A percentile compares a stretch with the other conserved stretches of the same genome.
Evolutionary conservation across 2,113 vertebrate genomes (phyloP).

Genomic region (Hypocryptadius cinnamomeus): DNA sequence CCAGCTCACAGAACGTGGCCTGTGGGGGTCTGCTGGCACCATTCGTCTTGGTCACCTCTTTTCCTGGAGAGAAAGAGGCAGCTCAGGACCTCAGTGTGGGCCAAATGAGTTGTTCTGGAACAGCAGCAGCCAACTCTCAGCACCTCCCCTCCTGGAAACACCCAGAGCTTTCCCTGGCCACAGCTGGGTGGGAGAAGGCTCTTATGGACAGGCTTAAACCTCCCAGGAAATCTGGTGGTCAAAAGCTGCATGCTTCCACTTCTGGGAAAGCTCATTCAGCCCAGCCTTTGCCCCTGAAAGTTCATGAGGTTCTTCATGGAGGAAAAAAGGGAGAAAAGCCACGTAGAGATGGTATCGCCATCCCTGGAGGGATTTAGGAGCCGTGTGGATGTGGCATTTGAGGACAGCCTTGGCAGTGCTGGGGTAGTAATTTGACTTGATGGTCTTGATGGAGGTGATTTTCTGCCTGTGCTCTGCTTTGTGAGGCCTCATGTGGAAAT

Average conservation of each 20-base stretch:
- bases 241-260: neutral
- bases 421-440: rapidly evolving
- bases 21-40: neutral
- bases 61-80: neutral
- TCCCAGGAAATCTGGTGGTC: neutral
- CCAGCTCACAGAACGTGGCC: neutral
- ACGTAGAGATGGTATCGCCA: rapidly evolving
- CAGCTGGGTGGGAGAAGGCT: neutral
- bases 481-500: neutral
- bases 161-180: neutral
- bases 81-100: neutral
- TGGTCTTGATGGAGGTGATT: neutral
- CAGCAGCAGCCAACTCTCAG: neutral
- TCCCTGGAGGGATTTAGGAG: neutral
- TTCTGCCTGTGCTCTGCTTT: neutral
- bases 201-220: neutral
- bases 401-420: neutral
- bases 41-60: neutral
- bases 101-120: neutral
- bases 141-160: neutral
- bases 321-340: rapidly evolving
- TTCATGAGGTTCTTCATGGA: neutral
- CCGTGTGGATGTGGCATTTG: neutral
- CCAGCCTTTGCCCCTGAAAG: neutral
- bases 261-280: neutral